Evolutionary conservation across 2,888 invertebrate species (phyloP).

Genomic region (Epirrhoe alternata): DNA sequence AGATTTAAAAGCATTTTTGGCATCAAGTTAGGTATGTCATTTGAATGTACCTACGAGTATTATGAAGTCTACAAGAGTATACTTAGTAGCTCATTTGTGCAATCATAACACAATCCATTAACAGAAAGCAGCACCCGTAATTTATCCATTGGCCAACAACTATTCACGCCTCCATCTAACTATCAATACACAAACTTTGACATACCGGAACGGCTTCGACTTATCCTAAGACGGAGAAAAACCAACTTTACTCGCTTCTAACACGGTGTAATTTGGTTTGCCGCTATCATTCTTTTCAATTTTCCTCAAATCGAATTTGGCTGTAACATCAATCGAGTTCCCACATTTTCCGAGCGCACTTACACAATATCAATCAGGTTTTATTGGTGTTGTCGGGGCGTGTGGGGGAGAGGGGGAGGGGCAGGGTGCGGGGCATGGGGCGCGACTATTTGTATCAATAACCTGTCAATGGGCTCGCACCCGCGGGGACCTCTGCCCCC

Average conservation of each 20-base stretch:
- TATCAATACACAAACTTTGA: constrained; percentile 66
- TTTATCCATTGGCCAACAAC: constrained; percentile 67
- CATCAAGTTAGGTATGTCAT: neutral
- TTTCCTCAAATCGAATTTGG: constrained; percentile 84
- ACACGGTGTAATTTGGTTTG: constrained; percentile 58
- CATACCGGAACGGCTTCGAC: constrained; percentile 51
- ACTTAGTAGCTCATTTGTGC: neutral
- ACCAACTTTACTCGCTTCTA: constrained; percentile 51
- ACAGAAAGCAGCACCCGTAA: constrained; percentile 36
- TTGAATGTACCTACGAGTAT: neutral
- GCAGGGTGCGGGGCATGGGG: constrained; percentile 63
- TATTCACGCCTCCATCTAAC: constrained; percentile 78
- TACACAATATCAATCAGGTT: constrained; percentile 86
- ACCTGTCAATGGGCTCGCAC: constrained; percentile 84
- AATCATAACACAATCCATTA: neutral
- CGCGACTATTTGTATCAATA: constrained; percentile 84
- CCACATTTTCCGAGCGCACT: constrained; percentile 85
- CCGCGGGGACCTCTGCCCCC: constrained; percentile 72
- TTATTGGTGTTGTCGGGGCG: constrained; percentile 83
- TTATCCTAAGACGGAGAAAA: constrained; percentile 25
- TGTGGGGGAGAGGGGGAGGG: constrained; percentile 55
- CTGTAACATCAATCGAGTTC: constrained; percentile 85
- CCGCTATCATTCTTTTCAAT: constrained; percentile 75
- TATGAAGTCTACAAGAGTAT: neutral
- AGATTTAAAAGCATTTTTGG: constrained; percentile 1